Evolutionary conservation across 2,888 invertebrate genomes (phyloP).

Genomic region (Sminthurides aquaticus): DNA sequence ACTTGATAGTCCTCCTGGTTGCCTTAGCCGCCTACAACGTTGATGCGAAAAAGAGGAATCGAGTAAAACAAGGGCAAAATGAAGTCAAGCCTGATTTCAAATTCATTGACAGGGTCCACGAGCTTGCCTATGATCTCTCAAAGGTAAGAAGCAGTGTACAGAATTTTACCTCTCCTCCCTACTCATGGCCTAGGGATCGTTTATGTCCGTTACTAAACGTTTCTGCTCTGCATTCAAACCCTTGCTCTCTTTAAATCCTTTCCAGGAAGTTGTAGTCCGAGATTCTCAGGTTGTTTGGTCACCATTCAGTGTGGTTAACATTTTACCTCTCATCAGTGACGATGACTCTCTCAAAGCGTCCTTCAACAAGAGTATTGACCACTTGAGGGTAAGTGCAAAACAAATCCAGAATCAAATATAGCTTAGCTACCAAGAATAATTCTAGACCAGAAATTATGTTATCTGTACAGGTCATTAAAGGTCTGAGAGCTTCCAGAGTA

Average conservation of each 20-base stretch:
- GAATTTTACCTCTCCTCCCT: no score
- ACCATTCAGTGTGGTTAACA: conserved; percentile 40
- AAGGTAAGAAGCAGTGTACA: no score
- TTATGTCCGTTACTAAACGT: no score
- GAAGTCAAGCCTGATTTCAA: conserved; percentile 5
- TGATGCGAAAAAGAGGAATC: conserved; percentile 8
- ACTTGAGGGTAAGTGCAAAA: conserved; percentile 28
- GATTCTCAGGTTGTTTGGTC: conserved; percentile 42
- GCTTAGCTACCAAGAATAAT: no score
- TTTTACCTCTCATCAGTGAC: conserved; percentile 30
- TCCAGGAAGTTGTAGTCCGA: conserved; percentile 35
- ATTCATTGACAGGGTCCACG: conserved; percentile 36
- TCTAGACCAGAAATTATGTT: no score
- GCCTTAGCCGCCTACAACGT: background rate
- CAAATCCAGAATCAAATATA: no score
- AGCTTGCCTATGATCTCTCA: conserved; percentile 30
- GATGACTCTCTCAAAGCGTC: conserved; percentile 22
- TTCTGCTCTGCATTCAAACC: no score
- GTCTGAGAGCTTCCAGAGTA: conserved; percentile 11
- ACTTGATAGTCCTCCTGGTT: background rate
- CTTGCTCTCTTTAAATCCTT: no score
- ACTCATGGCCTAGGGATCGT: no score
- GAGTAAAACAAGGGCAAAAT: background rate
- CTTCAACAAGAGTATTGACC: conserved; percentile 32
- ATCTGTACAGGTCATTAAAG: conserved; percentile 15